Evolutionary conservation across 2,888 invertebrate genomes (phyloP).

Genomic region (Andrena haemorrhoa): DNA sequence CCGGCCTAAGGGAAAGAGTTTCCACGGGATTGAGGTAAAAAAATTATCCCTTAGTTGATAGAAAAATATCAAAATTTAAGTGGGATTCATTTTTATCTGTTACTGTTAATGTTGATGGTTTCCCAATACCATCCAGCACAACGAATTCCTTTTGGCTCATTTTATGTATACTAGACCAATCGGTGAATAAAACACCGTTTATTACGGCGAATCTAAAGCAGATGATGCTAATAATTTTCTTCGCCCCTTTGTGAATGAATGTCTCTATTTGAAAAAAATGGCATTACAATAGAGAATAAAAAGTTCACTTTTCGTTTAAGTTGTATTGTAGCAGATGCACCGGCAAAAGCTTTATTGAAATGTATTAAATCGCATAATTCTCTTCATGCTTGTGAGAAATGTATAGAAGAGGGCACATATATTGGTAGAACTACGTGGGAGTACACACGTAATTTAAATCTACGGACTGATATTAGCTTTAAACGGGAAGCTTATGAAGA

Average conservation of each 20-base stretch:
- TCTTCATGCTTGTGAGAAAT: neutral
- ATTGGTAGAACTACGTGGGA: neutral
- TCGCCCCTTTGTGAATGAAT: neutral
- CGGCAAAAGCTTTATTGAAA: neutral
- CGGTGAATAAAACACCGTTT: neutral
- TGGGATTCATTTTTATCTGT: neutral
- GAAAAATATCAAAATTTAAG: neutral
- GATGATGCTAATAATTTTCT: neutral
- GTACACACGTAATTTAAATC: neutral
- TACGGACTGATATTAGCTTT: constrained; percentile 3
- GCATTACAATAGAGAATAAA: neutral
- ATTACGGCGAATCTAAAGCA: neutral
- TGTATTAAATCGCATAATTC: neutral
- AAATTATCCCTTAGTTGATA: neutral
- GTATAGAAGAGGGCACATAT: neutral
- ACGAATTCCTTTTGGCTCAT: neutral
- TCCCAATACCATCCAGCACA: neutral
- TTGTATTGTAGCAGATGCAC: neutral
- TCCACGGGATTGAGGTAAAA: neutral
- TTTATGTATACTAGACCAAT: constrained; percentile 2
- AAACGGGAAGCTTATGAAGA: neutral
- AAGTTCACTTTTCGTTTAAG: neutral
- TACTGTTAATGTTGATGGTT: neutral
- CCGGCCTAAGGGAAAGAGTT: neutral
- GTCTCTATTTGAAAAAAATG: neutral